phyloP scores from a whole-genome alignment of 2,113 vertebrate genomes.

The Thunnus maccoyii region DNA sequence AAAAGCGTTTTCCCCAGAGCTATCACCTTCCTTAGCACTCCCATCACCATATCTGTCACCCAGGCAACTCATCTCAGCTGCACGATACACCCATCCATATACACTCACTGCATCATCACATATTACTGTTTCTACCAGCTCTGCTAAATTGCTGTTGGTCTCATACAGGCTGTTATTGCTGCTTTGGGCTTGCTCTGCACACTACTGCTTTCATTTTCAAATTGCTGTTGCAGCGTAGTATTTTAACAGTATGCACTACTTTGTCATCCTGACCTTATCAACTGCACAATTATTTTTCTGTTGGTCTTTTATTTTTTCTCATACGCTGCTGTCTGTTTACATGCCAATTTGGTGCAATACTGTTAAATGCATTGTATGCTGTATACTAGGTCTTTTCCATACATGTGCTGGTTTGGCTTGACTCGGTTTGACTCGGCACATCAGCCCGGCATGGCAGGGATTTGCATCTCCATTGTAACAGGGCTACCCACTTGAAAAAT shows the following conservation, averaged over 20 bases:
- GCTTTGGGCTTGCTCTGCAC: slow-evolving; percentile 24
- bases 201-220: slow-evolving; percentile 2
- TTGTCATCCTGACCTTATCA: not conserved
- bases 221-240: not conserved
- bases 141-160: slow-evolving; percentile 17
- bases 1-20: not conserved
- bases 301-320: not conserved
- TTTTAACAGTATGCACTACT: not conserved
- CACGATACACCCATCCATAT: not conserved
- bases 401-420: no score
- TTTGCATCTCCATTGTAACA: no score
- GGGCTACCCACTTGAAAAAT: not conserved
- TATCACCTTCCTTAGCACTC: not conserved
- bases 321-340: not conserved
- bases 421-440: no score
- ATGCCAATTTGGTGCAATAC: not conserved
- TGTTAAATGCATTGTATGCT: no score
- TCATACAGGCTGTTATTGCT: slow-evolving; percentile 19
- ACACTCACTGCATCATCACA: not conserved
- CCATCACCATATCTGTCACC: slow-evolving; percentile 8
- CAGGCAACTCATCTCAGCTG: not conserved
- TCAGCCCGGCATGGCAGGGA: no score
- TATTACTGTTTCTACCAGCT: not conserved
- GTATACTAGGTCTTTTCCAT: not conserved
- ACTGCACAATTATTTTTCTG: not conserved